Evolutionary conservation across 64 coral and sea anemone species (phyloP).

Genomic region (Stylophora pistillata): DNA sequence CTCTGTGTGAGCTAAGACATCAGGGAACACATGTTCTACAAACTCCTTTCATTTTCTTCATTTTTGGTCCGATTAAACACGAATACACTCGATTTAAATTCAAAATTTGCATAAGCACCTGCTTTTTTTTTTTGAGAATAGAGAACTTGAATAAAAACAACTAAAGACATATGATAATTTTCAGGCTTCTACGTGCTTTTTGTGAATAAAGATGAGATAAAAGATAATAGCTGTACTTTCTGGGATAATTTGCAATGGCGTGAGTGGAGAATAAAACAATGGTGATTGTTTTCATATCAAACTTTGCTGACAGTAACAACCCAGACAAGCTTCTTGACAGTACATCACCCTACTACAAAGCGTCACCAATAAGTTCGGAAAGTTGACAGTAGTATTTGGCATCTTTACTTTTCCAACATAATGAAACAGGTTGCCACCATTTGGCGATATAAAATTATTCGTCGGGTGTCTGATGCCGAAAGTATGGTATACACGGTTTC

Average conservation of each 20-base stretch:
- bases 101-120: background rate
- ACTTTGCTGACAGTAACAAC: background rate
- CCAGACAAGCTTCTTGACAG: too few relatives aligned
- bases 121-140: background rate
- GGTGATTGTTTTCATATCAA: background rate
- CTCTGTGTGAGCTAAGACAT: background rate
- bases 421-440: background rate
- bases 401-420: background rate
- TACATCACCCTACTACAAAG: background rate
- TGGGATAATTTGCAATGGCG: background rate
- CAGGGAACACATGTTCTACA: background rate
- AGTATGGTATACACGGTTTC: background rate
- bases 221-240: background rate
- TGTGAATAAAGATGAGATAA: constrained; percentile 8
- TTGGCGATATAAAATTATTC: background rate
- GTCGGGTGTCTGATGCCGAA: background rate
- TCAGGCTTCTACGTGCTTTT: background rate
- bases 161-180: background rate
- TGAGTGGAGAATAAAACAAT: background rate
- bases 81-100: background rate
- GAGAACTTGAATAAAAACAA: background rate
- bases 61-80: background rate
- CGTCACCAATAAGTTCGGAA: background rate
- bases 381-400: background rate
- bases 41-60: too few relatives aligned